Percentiles rank a stretch among this genome's conserved stretches.
Evolutionary conservation across 2,113 vertebrate genomes (phyloP).

Genomic region (Thamnaconus septentrionalis): DNA sequence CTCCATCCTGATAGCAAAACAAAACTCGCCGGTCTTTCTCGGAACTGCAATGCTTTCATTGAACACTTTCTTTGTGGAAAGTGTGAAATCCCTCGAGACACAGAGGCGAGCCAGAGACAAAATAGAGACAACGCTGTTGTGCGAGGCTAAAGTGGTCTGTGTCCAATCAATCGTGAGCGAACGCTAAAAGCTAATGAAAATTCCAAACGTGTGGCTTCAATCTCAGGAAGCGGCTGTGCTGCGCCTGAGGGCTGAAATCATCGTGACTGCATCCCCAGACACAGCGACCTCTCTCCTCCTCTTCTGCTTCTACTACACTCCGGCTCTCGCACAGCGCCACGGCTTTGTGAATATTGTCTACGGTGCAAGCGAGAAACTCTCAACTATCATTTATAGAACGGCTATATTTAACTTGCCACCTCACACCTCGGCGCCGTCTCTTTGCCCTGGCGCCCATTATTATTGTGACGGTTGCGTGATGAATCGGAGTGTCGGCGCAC

Average conservation of each 20-base stretch:
- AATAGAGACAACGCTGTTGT: neutral
- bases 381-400: slow-evolving; percentile 47
- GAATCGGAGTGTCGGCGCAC: slow-evolving; percentile 11
- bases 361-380: slow-evolving; percentile 23
- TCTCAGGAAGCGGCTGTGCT: slow-evolving; percentile 3
- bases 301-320: neutral
- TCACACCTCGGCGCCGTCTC: slow-evolving; percentile 29
- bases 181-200: slow-evolving; percentile 6
- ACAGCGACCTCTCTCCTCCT: neutral
- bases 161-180: slow-evolving; percentile 13
- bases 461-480: slow-evolving; percentile 15
- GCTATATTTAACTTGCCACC: slow-evolving; percentile 36
- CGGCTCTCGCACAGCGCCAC: neutral
- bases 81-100: too few species aligned
- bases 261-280: slow-evolving; percentile 12
- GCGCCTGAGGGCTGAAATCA: slow-evolving; percentile 18
- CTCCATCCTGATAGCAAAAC: too few species aligned
- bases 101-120: too few species aligned
- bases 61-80: too few species aligned
- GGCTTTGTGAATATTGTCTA: slow-evolving; percentile 24
- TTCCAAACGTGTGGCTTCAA: slow-evolving; percentile 23
- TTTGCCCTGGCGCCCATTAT: slow-evolving; percentile 33
- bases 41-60: too few species aligned
- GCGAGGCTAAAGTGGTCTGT: slow-evolving; percentile 12
- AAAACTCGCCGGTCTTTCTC: too few species aligned